A percentile compares a stretch with the other conserved stretches of the same genome.
phyloP scores from a whole-genome alignment of 2,113 vertebrate species.

The Apodemus sylvaticus region DNA sequence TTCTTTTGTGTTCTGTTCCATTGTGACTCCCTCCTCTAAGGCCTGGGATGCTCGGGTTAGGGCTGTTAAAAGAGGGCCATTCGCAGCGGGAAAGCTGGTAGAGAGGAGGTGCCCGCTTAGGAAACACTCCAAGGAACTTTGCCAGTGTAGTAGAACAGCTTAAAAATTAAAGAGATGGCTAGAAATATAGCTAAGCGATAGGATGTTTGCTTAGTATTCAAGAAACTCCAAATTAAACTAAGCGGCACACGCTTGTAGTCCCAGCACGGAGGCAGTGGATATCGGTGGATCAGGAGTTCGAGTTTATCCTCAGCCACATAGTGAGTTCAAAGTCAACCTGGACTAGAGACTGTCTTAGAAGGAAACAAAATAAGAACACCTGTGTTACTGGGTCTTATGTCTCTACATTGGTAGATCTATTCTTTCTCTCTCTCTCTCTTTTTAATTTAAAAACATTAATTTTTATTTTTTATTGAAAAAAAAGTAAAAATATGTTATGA shows the following conservation, averaged over 20 bases:
- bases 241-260: no score
- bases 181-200: not conserved
- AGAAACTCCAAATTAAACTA: not conserved
- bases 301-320: not conserved
- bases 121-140: not conserved
- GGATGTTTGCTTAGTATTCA: not conserved
- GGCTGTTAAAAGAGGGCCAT: not conserved
- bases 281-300: no score
- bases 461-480: not conserved
- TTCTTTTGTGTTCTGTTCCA: slow-evolving; percentile 51
- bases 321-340: not conserved
- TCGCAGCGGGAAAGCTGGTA: no score
- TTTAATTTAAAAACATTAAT: not conserved
- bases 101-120: not conserved
- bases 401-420: not conserved
- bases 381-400: not conserved
- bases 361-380: not conserved
- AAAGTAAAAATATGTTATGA: no score
- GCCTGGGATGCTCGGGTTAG: not conserved
- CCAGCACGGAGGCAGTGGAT: not conserved
- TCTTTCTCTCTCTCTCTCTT: not conserved
- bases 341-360: not conserved
- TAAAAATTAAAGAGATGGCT: not conserved
- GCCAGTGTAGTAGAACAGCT: not conserved
- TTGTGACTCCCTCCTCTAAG: not conserved